Percentiles rank a stretch among this genome's conserved stretches.
phyloP scores from a whole-genome alignment of 2,888 invertebrate genomes.

The Escarpia spicata region DNA sequence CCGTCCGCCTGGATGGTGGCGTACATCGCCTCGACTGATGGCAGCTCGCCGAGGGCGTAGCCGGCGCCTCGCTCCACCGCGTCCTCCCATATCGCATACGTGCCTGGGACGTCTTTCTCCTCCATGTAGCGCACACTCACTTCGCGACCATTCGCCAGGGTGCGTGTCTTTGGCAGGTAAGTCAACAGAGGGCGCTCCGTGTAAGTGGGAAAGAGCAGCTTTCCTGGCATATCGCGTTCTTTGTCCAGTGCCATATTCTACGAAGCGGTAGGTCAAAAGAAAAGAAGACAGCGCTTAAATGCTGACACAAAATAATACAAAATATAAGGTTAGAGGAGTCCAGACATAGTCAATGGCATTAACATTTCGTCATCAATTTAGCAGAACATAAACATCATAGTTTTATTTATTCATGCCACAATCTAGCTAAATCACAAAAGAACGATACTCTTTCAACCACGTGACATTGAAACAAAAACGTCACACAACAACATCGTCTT shows the following conservation, averaged over 20 bases:
- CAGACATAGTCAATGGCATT: neutral
- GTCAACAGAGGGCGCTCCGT: constrained; percentile 16
- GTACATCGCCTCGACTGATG: neutral
- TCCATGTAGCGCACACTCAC: neutral
- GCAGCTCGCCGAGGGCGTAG: neutral
- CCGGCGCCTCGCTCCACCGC: neutral
- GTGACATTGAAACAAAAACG: too few species aligned
- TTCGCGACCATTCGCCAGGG: constrained; percentile 1
- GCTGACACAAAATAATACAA: neutral
- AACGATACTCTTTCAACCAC: too few species aligned
- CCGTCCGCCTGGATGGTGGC: neutral
- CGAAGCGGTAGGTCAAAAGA: neutral
- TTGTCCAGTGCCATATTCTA: neutral
- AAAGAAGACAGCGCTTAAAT: neutral
- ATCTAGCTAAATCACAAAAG: too few species aligned
- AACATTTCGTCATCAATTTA: too few species aligned
- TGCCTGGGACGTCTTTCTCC: neutral
- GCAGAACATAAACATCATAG: too few species aligned
- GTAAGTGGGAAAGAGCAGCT: neutral
- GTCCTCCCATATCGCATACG: neutral
- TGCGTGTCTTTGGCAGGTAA: neutral
- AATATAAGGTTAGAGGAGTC: neutral
- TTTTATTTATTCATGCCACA: too few species aligned
- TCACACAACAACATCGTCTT: too few species aligned
- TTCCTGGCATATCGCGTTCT: neutral